Conservation (phyloP, 1,140 invertebrate species). For the Trichonephila clavipes region DNA sequence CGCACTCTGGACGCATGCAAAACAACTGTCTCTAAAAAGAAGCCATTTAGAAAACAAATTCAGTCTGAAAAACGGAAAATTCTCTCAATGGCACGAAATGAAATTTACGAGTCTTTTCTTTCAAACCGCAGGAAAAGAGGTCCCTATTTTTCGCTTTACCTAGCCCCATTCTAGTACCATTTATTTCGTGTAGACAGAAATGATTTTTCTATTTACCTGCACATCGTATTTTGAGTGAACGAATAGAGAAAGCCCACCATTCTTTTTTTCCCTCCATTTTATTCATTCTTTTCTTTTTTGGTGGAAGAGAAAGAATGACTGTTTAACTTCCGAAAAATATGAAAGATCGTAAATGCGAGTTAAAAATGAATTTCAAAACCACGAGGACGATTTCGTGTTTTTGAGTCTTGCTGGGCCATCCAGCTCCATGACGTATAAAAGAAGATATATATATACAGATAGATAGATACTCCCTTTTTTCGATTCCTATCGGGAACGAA, state of each 20-base stretch:
- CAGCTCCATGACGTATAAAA: not conserved
- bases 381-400: constrained; percentile 24
- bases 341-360: constrained; percentile 54
- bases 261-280: not conserved
- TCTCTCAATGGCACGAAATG: constrained; percentile 31
- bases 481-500: not conserved
- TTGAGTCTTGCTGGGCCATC: not conserved
- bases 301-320: not conserved
- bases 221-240: constrained; percentile 4
- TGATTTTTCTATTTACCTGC: constrained; percentile 62
- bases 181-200: constrained; percentile 47
- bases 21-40: not conserved
- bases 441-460: not conserved
- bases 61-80: not conserved
- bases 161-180: constrained; percentile 37
- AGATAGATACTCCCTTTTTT: not conserved
- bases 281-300: not conserved
- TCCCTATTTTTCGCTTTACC: constrained; percentile 48
- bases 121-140: not conserved
- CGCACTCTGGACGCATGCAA: not conserved
- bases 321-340: constrained; percentile 23
- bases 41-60: constrained; percentile 22
- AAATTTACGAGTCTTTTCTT: constrained; percentile 48
- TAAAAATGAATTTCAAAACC: constrained; percentile 59
- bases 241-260: not conserved